Conservation (phyloP, 2,113 vertebrate genomes). For the Cavia porcellus region DNA sequence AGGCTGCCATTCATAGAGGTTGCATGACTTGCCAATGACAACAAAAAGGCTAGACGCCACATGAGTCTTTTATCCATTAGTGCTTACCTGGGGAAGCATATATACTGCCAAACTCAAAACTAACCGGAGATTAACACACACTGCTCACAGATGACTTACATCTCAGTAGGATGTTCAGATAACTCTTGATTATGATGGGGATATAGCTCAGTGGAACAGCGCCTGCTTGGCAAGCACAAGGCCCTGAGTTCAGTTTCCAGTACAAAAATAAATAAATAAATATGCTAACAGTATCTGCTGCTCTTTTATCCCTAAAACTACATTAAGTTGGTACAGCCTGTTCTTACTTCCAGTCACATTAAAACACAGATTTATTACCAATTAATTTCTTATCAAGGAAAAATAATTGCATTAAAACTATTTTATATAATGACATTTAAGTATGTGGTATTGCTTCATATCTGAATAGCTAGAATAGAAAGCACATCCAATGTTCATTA, state of each 20-base stretch:
- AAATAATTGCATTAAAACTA: conserved; percentile 71
- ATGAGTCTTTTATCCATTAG: not conserved
- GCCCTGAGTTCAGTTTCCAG: too few species aligned
- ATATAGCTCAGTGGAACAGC: too few species aligned
- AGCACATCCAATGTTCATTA: conserved; percentile 62
- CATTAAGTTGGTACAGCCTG: conserved; percentile 67
- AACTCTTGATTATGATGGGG: not conserved
- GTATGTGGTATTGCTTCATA: conserved; percentile 65
- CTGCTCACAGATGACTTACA: not conserved
- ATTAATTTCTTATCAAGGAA: conserved; percentile 75
- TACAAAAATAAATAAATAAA: too few species aligned
- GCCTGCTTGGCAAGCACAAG: too few species aligned
- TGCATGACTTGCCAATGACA: not conserved
- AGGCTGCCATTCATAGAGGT: not conserved
- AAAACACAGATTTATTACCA: conserved; percentile 75
- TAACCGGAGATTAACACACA: not conserved
- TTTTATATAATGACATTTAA: conserved; percentile 72
- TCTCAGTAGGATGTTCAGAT: conserved; percentile 26
- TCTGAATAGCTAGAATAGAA: conserved; percentile 50
- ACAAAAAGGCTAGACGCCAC: not conserved
- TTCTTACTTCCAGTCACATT: conserved; percentile 63
- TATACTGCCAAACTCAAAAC: not conserved
- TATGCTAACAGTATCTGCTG: conserved; percentile 48
- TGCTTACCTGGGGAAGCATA: not conserved
- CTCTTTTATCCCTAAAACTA: conserved; percentile 65